These are phyloP conservation scores for Uropsilus gracilis DNA, from an alignment of 2,113 vertebrate genomes.

Conservation along the genomic window DNA sequence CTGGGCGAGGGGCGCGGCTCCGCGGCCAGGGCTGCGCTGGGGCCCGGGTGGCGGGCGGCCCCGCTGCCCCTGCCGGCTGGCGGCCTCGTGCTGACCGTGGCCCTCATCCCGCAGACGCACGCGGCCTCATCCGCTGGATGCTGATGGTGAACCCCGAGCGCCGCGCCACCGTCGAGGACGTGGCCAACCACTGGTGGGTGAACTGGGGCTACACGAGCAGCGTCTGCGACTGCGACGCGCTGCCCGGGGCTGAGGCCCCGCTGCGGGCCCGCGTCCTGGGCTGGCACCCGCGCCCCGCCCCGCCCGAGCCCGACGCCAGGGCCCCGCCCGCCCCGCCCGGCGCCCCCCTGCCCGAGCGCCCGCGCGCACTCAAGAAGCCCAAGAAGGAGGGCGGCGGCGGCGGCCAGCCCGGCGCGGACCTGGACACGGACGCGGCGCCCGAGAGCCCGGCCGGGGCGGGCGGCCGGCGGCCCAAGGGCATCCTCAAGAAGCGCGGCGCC, in stretches of 20 bases:
- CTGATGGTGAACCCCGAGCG: conserved; percentile 99
- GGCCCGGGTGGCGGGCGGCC: too few species aligned
- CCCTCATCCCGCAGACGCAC: conserved; percentile 90
- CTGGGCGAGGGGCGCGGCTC: too few species aligned
- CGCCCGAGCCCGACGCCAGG: conserved; percentile 85
- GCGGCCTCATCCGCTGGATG: conserved; percentile 99
- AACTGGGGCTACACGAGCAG: conserved; percentile 99
- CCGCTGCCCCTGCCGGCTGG: too few species aligned
- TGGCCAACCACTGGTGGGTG: conserved; percentile 99
- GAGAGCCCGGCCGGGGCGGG: conserved; percentile 88
- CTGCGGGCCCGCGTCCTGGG: conserved; percentile 95
- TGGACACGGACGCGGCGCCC: conserved; percentile 84
- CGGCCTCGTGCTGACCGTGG: too few species aligned
- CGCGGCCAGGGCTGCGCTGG: too few species aligned
- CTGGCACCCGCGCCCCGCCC: conserved; percentile 94
- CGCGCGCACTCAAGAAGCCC: conserved; percentile 94
- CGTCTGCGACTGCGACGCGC: conserved; percentile 95
- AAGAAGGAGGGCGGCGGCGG: conserved; percentile 95
- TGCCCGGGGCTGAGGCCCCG: conserved; percentile 92
- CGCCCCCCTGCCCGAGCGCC: conserved; percentile 86
- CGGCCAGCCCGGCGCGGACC: conserved; percentile 85
- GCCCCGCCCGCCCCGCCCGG: conserved; percentile 86
- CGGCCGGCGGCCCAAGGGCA: conserved; percentile 96
- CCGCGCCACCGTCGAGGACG: conserved; percentile 97
- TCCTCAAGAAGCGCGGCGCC: conserved; percentile 94